Evolutionary conservation across 2,888 invertebrate species (phyloP).

Genomic region (Omphaloscelis lunosa): DNA sequence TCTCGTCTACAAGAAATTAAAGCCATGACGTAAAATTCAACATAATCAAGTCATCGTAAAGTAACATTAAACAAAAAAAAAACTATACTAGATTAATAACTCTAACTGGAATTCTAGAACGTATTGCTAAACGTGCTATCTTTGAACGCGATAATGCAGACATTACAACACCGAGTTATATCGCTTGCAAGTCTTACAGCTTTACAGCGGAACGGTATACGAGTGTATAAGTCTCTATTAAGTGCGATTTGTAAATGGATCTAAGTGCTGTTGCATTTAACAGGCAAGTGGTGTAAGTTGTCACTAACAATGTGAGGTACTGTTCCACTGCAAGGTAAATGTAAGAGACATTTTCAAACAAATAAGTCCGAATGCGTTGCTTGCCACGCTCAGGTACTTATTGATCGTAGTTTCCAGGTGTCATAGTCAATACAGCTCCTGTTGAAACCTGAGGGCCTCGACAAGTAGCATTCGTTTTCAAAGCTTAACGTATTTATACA

Average conservation of each 20-base stretch:
- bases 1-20: not conserved
- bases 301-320: not conserved
- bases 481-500: no score
- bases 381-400: not conserved
- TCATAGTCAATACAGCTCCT: not conserved
- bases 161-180: slow-evolving; percentile 39
- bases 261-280: not conserved
- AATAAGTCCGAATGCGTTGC: not conserved
- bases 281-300: not conserved
- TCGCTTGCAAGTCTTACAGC: slow-evolving; percentile 17
- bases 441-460: not conserved
- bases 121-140: slow-evolving; percentile 48
- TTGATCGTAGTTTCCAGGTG: not conserved
- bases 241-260: slow-evolving; percentile 29
- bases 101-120: slow-evolving; percentile 46
- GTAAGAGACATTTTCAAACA: not conserved
- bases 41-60: not conserved
- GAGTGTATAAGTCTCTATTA: not conserved
- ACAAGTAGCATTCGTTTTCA: no score
- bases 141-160: slow-evolving; percentile 34
- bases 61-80: slow-evolving; percentile 1
- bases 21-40: not conserved
- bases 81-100: slow-evolving; percentile 8
- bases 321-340: not conserved
- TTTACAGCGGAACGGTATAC: slow-evolving; percentile 26